Conservation (phyloP, 1,140 invertebrate species). For the Drosophila lini region DNA sequence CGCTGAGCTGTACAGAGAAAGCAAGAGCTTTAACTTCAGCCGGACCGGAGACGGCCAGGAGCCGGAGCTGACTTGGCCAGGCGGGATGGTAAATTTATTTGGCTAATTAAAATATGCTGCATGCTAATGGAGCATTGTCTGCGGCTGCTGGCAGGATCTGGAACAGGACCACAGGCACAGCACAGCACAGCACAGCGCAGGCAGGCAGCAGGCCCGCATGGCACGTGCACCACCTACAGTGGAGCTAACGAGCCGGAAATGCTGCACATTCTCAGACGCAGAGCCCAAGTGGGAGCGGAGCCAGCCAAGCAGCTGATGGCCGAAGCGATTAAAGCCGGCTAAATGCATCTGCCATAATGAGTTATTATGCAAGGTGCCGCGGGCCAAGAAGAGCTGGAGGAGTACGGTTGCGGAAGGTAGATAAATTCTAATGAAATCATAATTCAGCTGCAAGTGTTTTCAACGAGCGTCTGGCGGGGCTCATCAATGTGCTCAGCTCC, state of each 20-base stretch:
- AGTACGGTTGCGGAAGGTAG: not conserved
- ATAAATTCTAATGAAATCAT: constrained; percentile 51
- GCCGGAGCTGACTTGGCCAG: constrained; percentile 13
- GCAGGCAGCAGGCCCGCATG: constrained; percentile 28
- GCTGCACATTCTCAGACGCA: constrained; percentile 69
- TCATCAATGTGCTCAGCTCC: constrained; percentile 27
- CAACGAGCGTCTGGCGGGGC: constrained; percentile 11
- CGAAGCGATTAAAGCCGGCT: constrained; percentile 65
- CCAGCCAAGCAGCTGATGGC: constrained; percentile 49
- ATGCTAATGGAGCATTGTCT: constrained; percentile 79
- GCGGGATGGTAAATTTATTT: constrained; percentile 74
- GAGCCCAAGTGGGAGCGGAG: constrained; percentile 18
- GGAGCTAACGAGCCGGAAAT: constrained; percentile 78
- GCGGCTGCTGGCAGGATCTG: constrained; percentile 44
- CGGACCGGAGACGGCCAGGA: not conserved
- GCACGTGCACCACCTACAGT: constrained; percentile 33
- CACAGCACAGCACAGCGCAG: not conserved
- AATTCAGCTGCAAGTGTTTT: constrained; percentile 46
- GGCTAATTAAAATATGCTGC: constrained; percentile 81
- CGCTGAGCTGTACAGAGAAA: not conserved
- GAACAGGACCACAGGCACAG: constrained; percentile 31
- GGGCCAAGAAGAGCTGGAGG: not conserved
- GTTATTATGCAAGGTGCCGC: constrained; percentile 39
- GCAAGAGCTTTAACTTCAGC: constrained; percentile 45
- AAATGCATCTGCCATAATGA: constrained; percentile 54